phyloP scores from a whole-genome alignment of 1,140 invertebrate genomes.

The Drosophila varians region DNA sequence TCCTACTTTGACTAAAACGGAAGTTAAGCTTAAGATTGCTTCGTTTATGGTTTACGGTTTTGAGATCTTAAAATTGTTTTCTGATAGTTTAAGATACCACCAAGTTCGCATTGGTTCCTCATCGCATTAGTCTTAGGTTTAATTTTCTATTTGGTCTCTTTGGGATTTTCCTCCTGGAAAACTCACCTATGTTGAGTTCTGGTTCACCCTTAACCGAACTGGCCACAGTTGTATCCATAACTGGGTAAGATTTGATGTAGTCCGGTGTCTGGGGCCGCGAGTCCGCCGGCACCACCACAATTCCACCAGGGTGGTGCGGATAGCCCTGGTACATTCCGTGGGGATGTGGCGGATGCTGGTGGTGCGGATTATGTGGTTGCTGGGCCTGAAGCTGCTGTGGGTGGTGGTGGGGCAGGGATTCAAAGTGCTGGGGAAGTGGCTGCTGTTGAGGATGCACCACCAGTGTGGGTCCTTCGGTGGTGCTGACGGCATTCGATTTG shows the following conservation, averaged over 20 bases:
- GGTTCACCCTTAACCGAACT: constrained; percentile 86
- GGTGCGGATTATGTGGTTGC: constrained; percentile 11
- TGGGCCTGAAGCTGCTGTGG: constrained; percentile 30
- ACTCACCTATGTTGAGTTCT: constrained; percentile 86
- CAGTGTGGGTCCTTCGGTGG: constrained; percentile 37
- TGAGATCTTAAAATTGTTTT: constrained; percentile 1
- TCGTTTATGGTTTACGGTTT: constrained; percentile 7
- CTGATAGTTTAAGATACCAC: neutral
- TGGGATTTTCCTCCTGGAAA: neutral
- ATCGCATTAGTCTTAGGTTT: too few species aligned
- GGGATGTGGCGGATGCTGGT: constrained; percentile 31
- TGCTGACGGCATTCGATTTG: constrained; percentile 70
- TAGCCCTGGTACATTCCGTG: constrained; percentile 29
- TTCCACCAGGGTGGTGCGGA: constrained; percentile 33
- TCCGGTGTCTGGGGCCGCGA: constrained; percentile 81
- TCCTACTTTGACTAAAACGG: constrained; percentile 14
- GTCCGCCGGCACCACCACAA: constrained; percentile 69
- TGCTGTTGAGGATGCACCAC: constrained; percentile 17
- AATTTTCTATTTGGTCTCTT: neutral
- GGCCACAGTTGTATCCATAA: constrained; percentile 86
- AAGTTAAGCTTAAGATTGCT: constrained; percentile 21
- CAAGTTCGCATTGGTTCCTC: neutral
- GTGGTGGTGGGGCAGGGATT: constrained; percentile 27
- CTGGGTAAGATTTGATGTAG: constrained; percentile 84
- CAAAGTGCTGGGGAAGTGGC: constrained; percentile 19